Evolutionary conservation across 2,113 vertebrate species (phyloP), one percentile per base, ranked within the genome.

Genomic region (Stercorarius parasiticus): DNA sequence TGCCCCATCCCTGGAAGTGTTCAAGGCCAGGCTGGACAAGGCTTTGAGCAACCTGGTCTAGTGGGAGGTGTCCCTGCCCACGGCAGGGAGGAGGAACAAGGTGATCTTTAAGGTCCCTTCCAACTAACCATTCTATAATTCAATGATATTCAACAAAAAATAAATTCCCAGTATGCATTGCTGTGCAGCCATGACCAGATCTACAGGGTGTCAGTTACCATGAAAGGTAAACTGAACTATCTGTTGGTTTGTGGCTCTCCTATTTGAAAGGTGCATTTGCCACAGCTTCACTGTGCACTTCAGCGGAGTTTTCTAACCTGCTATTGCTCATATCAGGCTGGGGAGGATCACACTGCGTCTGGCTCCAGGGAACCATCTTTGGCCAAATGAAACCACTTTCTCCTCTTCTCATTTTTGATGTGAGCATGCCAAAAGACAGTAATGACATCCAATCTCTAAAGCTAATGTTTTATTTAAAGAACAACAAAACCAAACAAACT

Each of bases 401-500:
- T 7, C 7, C 5, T 80, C 45, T 72, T 88, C 42, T 80, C 27
- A 53, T 83, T 93, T 94, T 64, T 91, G 10, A 56, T 61, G 27
- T 10, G 0, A 92, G 23, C 36, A n/a, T 77, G 64, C 40, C 53
- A 65, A 81, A 83, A 79, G 61, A 0, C 11, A 59, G 23, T 40
- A 70, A 83, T 69, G 18, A 13, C 43, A 83, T 66, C 38, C 49
- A 61, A 56, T 64, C 34, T 74, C 76, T 73, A 61, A 83, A 94
- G 58, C 29, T 73, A 80, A 82, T 52, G 21, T 47, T 93, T 96
- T 88, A 87, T 84, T 89, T 95, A 94, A 76, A 82, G 65, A 85
- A 61, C n/a, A 82, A 79, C n/a, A 62, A 72, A 88, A 9, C 0
- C 30, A 88, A 81, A 9, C 5, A 82, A 78, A 72, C 7, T 81